Evolutionary conservation across 1,140 invertebrate species (phyloP).

Genomic region (Procambarus clarkii): DNA sequence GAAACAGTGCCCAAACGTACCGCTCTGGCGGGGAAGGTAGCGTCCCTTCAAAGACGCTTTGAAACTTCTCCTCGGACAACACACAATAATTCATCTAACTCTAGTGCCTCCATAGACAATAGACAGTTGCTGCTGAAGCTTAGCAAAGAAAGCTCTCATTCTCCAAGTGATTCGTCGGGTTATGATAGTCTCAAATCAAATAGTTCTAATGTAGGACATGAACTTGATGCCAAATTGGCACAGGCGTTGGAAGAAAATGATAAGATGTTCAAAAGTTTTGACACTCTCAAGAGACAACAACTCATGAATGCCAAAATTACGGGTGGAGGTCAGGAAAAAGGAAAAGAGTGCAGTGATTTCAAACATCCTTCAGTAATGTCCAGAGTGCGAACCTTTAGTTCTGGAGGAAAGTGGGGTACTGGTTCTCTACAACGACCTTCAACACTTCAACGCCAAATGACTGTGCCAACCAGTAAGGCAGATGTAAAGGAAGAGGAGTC

Average conservation of each 20-base stretch:
- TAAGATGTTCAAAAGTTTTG: slow-evolving; percentile 71
- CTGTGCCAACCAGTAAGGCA: slow-evolving; percentile 55
- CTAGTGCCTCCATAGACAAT: slow-evolving; percentile 56
- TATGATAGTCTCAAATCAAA: slow-evolving; percentile 68
- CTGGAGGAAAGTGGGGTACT: slow-evolving; percentile 8
- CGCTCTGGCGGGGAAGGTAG: slow-evolving; percentile 61
- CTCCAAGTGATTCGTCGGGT: slow-evolving; percentile 60
- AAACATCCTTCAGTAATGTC: slow-evolving; percentile 49
- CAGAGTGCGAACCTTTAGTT: slow-evolving; percentile 54
- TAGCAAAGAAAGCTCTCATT: slow-evolving; percentile 62
- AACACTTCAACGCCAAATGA: slow-evolving; percentile 58
- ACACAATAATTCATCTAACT: slow-evolving; percentile 26
- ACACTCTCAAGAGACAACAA: slow-evolving; percentile 48
- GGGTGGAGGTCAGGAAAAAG: slow-evolving; percentile 18
- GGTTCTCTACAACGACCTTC: slow-evolving; percentile 54
- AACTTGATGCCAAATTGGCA: slow-evolving; percentile 67
- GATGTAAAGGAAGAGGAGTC: slow-evolving; percentile 49
- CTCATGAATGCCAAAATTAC: slow-evolving; percentile 16
- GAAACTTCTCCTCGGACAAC: slow-evolving; percentile 36
- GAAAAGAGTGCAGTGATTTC: slow-evolving; percentile 18
- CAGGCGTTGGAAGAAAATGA: slow-evolving; percentile 72
- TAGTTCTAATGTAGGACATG: slow-evolving; percentile 54
- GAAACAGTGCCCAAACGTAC: slow-evolving; percentile 55
- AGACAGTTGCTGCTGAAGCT: slow-evolving; percentile 48
- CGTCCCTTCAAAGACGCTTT: slow-evolving; percentile 69